Conservation (phyloP, 2,113 vertebrate species). For the Pseudopipra pipra region DNA sequence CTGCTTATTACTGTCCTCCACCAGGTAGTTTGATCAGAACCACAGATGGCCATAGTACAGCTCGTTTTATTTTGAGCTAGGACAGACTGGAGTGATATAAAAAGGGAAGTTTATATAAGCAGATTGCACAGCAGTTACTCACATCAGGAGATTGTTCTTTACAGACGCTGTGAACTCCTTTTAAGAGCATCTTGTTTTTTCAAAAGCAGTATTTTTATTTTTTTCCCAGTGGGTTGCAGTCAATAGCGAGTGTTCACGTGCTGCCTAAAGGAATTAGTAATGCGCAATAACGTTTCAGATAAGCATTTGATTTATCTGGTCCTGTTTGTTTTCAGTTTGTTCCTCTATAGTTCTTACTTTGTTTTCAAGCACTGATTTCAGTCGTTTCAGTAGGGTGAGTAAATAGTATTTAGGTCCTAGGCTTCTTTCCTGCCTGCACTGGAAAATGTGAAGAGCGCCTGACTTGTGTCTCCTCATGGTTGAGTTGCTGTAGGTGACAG, state of each 20-base stretch:
- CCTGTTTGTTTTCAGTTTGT: constrained; percentile 21
- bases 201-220: background rate
- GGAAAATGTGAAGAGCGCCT: background rate
- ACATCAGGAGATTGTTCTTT: background rate
- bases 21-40: background rate
- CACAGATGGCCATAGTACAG: background rate
- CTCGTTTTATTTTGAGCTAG: background rate
- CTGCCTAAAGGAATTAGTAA: constrained; percentile 28
- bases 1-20: background rate
- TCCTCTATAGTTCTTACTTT: background rate
- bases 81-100: background rate
- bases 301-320: background rate
- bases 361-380: constrained; percentile 2
- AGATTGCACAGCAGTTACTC: constrained; percentile 3
- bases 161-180: background rate
- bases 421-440: background rate
- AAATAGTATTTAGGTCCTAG: background rate
- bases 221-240: background rate
- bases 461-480: background rate
- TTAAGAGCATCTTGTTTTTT: background rate
- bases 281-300: background rate
- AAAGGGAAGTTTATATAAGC: constrained; percentile 32
- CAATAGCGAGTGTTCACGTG: background rate
- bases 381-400: constrained; percentile 8
- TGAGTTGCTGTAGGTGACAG: background rate